These are phyloP conservation scores for Caenorhabditis sp. DNA, from an alignment of 2,888 invertebrate species.

Conservation along the genomic window DNA sequence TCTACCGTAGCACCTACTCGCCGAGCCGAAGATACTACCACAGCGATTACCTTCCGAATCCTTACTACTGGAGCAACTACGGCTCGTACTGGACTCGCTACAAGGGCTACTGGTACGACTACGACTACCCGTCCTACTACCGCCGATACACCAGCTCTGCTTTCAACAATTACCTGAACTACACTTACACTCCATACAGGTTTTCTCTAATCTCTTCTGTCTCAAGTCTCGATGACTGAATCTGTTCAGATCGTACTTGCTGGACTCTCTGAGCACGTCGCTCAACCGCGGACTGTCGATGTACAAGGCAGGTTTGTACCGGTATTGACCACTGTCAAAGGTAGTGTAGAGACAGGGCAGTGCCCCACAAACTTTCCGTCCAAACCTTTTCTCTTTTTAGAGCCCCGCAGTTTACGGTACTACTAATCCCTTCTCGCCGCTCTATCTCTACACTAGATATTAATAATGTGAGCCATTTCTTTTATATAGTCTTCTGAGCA, in stretches of 20 bases:
- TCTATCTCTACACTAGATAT: conserved; percentile 64
- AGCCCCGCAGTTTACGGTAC: conserved; percentile 65
- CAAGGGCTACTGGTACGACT: conserved; percentile 77
- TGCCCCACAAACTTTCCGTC: conserved; percentile 8
- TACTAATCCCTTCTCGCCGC: conserved; percentile 67
- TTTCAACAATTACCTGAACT: conserved; percentile 65
- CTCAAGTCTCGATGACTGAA: background rate
- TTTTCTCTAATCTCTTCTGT: background rate
- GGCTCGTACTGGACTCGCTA: conserved; percentile 75
- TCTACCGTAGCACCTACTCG: conserved; percentile 63
- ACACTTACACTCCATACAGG: conserved; percentile 69
- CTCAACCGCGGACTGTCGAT: conserved; percentile 66
- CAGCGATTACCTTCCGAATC: conserved; percentile 74
- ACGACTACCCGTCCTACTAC: conserved; percentile 73
- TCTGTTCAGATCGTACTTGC: conserved; percentile 63
- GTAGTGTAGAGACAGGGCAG: conserved; percentile 55
- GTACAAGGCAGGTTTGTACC: conserved; percentile 69
- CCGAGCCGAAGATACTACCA: conserved; percentile 62
- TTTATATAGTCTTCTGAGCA: background rate
- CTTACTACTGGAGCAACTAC: conserved; percentile 72
- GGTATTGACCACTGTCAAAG: conserved; percentile 51
- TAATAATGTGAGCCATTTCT: conserved; percentile 29
- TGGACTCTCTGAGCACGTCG: conserved; percentile 66
- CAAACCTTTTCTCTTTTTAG: conserved; percentile 18
- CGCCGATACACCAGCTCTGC: conserved; percentile 65